These are phyloP conservation scores for Brachionus asplanchnoidis DNA, from an alignment of 1,140 invertebrate genomes.

Conservation along the genomic window DNA sequence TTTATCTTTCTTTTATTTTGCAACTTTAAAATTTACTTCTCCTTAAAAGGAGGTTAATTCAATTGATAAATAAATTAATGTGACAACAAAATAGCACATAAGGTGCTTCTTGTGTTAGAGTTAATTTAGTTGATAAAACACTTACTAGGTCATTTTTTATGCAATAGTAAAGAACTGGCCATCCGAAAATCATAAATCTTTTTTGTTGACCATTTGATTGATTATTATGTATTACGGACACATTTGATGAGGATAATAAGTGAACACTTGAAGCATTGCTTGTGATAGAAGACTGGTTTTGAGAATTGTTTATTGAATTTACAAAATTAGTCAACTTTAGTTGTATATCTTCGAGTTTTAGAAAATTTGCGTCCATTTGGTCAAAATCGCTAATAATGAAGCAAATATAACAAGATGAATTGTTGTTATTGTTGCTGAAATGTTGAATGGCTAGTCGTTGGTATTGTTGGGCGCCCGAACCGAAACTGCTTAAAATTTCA, in stretches of 20 bases:
- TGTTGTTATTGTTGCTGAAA: slow-evolving; percentile 15
- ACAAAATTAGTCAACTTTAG: slow-evolving; percentile 14
- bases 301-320: background rate
- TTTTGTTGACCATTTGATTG: background rate
- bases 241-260: background rate
- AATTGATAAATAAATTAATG: too few species aligned
- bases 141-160: slow-evolving; percentile 36
- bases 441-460: slow-evolving; percentile 14
- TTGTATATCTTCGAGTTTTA: slow-evolving; percentile 23
- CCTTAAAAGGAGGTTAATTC: too few species aligned
- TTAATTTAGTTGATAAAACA: background rate
- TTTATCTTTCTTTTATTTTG: too few species aligned
- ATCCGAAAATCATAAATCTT: slow-evolving; percentile 24
- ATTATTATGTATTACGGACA: background rate
- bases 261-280: slow-evolving; percentile 4
- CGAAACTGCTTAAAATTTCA: background rate
- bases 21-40: too few species aligned
- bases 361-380: background rate
- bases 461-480: background rate
- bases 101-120: background rate
- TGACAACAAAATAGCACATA: too few species aligned
- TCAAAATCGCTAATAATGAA: slow-evolving; percentile 13
- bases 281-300: background rate
- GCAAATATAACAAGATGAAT: background rate
- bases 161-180: slow-evolving; percentile 22